Percentiles rank a stretch among this genome's conserved stretches.
phyloP scores from a whole-genome alignment of 2,797 vertebrate genomes.

The Sorex maritimensis region DNA sequence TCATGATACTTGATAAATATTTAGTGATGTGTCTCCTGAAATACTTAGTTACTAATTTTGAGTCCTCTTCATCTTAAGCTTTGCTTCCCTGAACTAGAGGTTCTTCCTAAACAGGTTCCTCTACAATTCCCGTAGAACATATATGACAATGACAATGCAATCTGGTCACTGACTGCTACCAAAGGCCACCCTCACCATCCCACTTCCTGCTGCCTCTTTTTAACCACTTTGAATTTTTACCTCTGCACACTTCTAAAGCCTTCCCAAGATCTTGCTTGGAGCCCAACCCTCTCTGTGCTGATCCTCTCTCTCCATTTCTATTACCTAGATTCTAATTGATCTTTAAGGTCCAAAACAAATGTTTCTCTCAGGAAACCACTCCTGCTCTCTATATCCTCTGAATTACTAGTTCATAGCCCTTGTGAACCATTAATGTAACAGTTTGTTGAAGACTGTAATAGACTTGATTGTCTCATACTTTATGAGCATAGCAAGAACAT shows the following conservation, averaged over 20 bases:
- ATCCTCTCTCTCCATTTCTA: background rate
- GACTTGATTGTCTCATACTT: background rate
- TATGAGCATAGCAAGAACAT: background rate
- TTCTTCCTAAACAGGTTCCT: background rate
- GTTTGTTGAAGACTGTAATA: background rate
- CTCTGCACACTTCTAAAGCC: background rate
- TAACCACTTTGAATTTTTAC: background rate
- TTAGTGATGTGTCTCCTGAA: background rate
- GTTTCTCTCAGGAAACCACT: background rate
- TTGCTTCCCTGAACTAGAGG: background rate
- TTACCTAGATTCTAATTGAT: background rate
- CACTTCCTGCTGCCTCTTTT: background rate
- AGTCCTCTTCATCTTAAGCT: background rate
- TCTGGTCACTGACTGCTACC: conserved; percentile 17
- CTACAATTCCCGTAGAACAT: background rate
- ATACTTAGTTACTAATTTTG: conserved; percentile 6
- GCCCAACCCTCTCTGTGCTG: background rate
- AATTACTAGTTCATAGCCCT: background rate
- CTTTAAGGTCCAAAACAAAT: background rate
- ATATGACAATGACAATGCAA: background rate
- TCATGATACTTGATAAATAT: background rate
- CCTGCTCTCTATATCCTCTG: background rate
- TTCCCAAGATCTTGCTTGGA: background rate
- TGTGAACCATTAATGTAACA: background rate
- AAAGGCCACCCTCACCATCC: background rate